These are phyloP conservation scores for Diglossa brunneiventris DNA, from an alignment of 2,113 vertebrate genomes.

Conservation along the genomic window DNA sequence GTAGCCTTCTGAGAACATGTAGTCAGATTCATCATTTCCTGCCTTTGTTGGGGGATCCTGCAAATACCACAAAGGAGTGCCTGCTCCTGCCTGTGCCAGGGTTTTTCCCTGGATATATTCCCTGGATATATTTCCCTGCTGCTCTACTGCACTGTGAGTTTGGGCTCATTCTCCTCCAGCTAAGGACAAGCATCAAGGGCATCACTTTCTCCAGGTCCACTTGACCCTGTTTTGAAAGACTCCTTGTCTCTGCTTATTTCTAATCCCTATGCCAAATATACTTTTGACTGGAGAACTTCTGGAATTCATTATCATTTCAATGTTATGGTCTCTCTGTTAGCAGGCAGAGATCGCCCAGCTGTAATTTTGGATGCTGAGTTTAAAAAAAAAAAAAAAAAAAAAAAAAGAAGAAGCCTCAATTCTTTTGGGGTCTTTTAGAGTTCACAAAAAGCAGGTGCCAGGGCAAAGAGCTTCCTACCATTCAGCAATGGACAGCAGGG, in stretches of 20 bases:
- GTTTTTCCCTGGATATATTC: fast-evolving
- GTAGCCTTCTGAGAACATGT: no score
- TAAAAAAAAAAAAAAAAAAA: neutral
- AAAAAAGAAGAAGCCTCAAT: neutral
- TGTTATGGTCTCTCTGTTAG: neutral
- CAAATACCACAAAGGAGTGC: no score
- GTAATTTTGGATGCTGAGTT: neutral
- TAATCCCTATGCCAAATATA: neutral
- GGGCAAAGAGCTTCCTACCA: neutral
- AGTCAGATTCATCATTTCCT: no score
- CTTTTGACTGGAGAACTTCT: neutral
- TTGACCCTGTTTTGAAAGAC: neutral
- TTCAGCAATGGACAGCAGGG: neutral
- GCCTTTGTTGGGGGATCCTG: no score
- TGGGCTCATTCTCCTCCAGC: neutral
- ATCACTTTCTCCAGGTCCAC: neutral
- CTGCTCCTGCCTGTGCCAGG: neutral
- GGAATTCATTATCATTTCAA: neutral
- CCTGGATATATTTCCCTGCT: no score
- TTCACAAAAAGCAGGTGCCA: neutral
- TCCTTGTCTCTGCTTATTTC: neutral
- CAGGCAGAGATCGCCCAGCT: neutral
- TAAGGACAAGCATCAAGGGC: neutral
- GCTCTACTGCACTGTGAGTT: fast-evolving
- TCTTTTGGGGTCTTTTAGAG: neutral